These are phyloP conservation scores for Heliconius hewitsoni DNA, from an alignment of 1,140 invertebrate species.

Conservation along the genomic window DNA sequence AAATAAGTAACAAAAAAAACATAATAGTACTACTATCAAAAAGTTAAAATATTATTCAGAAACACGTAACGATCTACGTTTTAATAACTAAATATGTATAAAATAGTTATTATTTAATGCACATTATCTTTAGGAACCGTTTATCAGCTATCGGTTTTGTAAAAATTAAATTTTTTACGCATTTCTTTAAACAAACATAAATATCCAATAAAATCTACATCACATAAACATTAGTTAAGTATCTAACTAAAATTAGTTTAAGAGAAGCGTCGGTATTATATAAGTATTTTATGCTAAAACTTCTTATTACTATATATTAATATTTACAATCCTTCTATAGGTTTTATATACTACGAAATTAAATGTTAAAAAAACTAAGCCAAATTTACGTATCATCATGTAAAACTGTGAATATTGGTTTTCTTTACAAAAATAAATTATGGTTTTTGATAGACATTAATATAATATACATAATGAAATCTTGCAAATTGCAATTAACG, in stretches of 20 bases:
- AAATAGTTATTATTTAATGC: background rate
- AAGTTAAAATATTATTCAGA: background rate
- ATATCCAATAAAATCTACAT: slow-evolving; percentile 8
- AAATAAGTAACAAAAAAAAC: too few relatives aligned
- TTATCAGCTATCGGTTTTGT: background rate
- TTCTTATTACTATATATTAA: background rate
- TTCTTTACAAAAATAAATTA: background rate
- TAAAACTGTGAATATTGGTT: background rate
- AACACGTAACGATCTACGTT: background rate
- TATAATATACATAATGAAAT: too few relatives aligned
- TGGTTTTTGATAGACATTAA: background rate
- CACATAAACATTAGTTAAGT: background rate
- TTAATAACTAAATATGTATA: background rate
- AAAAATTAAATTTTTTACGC: background rate
- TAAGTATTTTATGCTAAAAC: background rate
- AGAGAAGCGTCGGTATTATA: slow-evolving; percentile 7
- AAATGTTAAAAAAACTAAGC: background rate
- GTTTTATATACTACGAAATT: background rate
- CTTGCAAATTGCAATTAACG: background rate
- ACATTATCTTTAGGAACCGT: background rate
- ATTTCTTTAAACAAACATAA: background rate
- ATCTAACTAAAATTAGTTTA: slow-evolving; percentile 10
- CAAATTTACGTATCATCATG: background rate
- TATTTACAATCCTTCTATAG: background rate
- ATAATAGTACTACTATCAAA: background rate